Evolutionary conservation across 2,797 vertebrate genomes (phyloP).

Genomic region (Smutsia gigantea): DNA sequence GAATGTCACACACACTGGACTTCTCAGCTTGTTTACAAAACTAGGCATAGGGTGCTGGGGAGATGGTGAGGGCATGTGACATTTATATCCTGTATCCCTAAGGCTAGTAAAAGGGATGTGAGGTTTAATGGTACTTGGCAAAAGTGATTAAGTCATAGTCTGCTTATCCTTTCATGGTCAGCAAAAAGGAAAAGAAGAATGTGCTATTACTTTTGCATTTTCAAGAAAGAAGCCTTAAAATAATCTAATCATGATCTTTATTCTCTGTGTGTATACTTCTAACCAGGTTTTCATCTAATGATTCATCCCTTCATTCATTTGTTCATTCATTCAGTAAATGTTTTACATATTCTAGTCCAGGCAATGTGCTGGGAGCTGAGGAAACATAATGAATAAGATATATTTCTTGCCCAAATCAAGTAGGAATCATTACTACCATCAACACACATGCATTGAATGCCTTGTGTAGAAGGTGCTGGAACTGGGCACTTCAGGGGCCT

Average conservation of each 20-base stretch:
- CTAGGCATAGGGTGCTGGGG: too few species aligned
- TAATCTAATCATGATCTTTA: background rate
- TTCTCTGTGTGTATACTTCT: background rate
- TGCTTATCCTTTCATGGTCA: background rate
- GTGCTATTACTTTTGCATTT: background rate
- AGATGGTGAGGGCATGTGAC: background rate
- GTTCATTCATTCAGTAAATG: background rate
- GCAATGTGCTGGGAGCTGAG: background rate
- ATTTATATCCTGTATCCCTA: background rate
- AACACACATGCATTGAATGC: background rate
- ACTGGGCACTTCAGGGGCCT: background rate
- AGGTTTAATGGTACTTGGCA: background rate
- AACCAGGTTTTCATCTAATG: background rate
- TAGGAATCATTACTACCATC: background rate
- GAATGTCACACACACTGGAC: background rate
- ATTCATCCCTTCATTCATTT: background rate
- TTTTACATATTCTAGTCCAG: background rate
- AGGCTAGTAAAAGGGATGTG: background rate
- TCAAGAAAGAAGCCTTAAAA: background rate
- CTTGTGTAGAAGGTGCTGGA: background rate
- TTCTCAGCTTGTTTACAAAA: background rate
- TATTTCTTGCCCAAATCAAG: background rate
- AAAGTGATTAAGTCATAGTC: background rate
- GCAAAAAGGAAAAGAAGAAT: background rate
- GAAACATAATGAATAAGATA: background rate